A percentile compares a stretch with the other conserved stretches of the same genome.
phyloP scores from a whole-genome alignment of 2,888 invertebrate genomes.

The Tachina lurida region DNA sequence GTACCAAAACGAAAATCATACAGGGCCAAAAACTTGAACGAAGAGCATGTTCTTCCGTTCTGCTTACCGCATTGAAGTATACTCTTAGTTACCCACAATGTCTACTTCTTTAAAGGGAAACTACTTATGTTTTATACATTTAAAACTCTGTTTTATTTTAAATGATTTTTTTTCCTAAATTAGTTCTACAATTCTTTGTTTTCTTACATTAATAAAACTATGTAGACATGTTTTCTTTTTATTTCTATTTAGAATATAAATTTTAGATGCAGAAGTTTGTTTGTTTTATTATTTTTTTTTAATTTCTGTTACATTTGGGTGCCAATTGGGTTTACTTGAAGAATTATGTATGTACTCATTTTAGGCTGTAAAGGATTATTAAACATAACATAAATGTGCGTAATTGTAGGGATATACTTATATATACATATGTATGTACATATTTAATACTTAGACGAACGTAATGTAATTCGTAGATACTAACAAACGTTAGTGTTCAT shows the following conservation, averaged over 20 bases:
- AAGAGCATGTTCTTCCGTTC: too few relatives aligned
- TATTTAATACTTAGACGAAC: too few relatives aligned
- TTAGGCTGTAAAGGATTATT: not conserved
- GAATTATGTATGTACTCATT: too few relatives aligned
- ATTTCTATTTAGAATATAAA: constrained; percentile 12
- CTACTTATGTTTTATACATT: constrained; percentile 50
- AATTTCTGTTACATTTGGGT: too few relatives aligned
- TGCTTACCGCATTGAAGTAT: too few relatives aligned
- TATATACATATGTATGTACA: too few relatives aligned
- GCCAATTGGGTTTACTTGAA: too few relatives aligned
- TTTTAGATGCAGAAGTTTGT: not conserved
- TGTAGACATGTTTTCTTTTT: constrained; percentile 37
- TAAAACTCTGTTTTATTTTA: constrained; percentile 55
- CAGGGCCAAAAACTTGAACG: too few relatives aligned
- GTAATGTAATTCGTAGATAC: too few relatives aligned
- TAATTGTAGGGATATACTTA: too few relatives aligned
- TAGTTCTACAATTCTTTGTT: constrained; percentile 3
- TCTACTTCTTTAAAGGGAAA: not conserved
- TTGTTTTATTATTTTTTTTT: not conserved
- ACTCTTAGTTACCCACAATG: not conserved
- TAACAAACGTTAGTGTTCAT: too few relatives aligned
- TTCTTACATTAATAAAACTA: constrained; percentile 47
- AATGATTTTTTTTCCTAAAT: constrained; percentile 32
- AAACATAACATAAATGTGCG: not conserved
- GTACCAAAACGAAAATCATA: too few relatives aligned